phyloP scores from a whole-genome alignment of 2,888 invertebrate species.

The Patella caerulea region DNA sequence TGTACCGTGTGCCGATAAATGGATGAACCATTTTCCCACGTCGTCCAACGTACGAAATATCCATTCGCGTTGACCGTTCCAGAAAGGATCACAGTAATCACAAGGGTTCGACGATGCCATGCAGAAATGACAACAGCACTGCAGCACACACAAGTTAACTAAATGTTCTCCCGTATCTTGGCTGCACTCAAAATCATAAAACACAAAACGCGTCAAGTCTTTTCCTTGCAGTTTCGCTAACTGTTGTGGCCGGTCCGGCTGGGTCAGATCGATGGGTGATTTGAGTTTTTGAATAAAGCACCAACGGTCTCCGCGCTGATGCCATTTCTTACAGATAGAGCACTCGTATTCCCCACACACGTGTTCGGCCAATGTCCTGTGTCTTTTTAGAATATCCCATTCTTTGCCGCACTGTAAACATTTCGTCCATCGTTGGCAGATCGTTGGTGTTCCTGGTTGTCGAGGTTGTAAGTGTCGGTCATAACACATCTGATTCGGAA shows the following conservation, averaged over 20 bases:
- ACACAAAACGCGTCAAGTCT: background rate
- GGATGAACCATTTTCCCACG: background rate
- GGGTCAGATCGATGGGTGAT: background rate
- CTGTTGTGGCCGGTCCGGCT: background rate
- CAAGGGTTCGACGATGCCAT: background rate
- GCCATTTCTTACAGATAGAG: background rate
- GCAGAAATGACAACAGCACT: background rate
- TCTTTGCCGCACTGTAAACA: background rate
- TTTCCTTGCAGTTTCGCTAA: background rate
- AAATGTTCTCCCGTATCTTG: background rate
- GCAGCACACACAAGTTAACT: background rate
- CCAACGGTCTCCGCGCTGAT: background rate
- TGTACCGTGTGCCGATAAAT: background rate
- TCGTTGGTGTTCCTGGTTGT: background rate
- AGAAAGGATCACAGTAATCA: background rate
- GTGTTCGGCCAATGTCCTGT: background rate
- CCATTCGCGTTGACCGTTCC: background rate
- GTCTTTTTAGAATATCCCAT: background rate
- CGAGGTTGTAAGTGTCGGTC: background rate
- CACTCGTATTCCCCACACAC: background rate
- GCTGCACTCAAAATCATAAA: background rate
- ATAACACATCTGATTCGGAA: background rate
- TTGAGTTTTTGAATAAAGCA: background rate
- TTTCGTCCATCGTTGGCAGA: background rate
- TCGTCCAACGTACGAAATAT: background rate